Evolutionary conservation across 2,888 invertebrate genomes (phyloP).

Genomic region (Harpalus rubripes): DNA sequence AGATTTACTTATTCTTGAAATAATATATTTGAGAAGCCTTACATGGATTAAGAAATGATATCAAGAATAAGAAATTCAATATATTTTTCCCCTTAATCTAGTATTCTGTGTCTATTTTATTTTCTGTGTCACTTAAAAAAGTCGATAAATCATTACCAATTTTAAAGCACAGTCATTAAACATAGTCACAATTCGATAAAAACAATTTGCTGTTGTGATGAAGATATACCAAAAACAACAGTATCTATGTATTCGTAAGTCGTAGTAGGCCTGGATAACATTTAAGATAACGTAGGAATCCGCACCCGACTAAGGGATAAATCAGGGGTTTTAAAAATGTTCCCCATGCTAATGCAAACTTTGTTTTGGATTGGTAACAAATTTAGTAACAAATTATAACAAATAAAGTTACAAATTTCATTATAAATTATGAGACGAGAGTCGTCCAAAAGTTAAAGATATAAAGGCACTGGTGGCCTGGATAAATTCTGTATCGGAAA

Average conservation of each 20-base stretch:
- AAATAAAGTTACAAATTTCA: too few relatives aligned
- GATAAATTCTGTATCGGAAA: too few relatives aligned
- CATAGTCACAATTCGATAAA: background rate
- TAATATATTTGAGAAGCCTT: too few relatives aligned
- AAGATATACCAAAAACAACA: background rate
- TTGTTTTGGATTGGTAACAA: too few relatives aligned
- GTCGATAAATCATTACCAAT: background rate
- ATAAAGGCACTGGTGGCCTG: too few relatives aligned
- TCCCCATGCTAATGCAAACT: background rate
- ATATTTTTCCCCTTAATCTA: too few relatives aligned
- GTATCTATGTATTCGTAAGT: background rate
- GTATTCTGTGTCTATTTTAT: too few relatives aligned
- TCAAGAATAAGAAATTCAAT: background rate
- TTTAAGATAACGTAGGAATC: background rate
- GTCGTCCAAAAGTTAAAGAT: too few relatives aligned
- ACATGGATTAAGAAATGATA: background rate
- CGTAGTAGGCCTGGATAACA: background rate
- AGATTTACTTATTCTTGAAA: constrained; percentile 29
- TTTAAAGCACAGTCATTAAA: background rate
- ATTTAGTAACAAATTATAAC: too few relatives aligned
- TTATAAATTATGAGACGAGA: too few relatives aligned
- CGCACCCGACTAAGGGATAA: background rate
- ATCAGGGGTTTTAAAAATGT: background rate
- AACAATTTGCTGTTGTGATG: background rate
- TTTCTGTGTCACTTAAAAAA: too few relatives aligned